Evolutionary conservation across 2,113 vertebrate species (phyloP).

Genomic region (Marmota monax): DNA sequence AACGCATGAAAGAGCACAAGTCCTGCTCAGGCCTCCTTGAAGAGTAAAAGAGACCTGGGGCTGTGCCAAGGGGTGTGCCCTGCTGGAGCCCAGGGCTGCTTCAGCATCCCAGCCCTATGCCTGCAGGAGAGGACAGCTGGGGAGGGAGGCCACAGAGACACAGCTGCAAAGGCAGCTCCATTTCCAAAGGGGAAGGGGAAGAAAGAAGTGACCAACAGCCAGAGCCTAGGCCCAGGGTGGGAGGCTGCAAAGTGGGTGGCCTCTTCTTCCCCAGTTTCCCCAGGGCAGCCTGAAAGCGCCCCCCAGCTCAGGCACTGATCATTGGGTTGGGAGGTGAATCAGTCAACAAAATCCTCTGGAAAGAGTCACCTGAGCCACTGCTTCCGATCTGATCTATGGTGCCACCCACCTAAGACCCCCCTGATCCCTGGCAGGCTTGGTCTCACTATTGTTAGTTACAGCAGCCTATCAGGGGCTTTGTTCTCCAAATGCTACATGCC

Average conservation of each 20-base stretch:
- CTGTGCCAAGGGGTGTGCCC: too few relatives aligned
- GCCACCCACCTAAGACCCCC: neutral
- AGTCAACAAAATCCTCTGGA: neutral
- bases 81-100: accelerated
- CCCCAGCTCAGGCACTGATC: conserved; percentile 65
- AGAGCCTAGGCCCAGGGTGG: conserved; percentile 66
- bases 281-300: conserved; percentile 66
- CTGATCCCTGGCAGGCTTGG: neutral
- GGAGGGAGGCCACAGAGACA: neutral
- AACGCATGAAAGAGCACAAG: neutral
- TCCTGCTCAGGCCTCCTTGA: neutral
- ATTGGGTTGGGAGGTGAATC: neutral
- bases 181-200: neutral
- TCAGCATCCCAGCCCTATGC: neutral
- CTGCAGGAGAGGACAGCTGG: neutral
- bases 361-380: neutral
- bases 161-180: neutral
- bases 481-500: neutral
- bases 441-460: neutral
- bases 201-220: neutral
- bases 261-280: conserved; percentile 65
- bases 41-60: neutral
- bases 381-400: accelerated
- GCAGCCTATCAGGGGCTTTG: neutral
- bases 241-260: conserved; percentile 79